Evolutionary conservation across 2,797 vertebrate species (phyloP).

Genomic region (Salarias fasciatus): DNA sequence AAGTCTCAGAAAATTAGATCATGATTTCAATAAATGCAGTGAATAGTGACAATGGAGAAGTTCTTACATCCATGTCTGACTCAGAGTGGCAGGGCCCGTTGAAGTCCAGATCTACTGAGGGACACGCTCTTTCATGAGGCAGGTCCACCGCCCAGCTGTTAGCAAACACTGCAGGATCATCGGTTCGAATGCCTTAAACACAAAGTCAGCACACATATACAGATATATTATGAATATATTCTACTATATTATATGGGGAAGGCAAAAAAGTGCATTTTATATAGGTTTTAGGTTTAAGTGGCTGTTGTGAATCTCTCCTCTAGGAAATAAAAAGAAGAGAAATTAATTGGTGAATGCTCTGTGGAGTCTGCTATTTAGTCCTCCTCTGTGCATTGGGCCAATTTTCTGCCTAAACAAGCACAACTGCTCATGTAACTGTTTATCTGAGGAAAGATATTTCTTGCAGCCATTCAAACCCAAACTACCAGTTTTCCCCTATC

Average conservation of each 20-base stretch:
- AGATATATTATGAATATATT: too few relatives aligned
- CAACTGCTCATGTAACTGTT: conserved; percentile 65
- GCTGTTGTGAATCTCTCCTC: too few relatives aligned
- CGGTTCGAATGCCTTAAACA: conserved; percentile 81
- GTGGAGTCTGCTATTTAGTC: conserved; percentile 5
- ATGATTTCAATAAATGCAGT: too few relatives aligned
- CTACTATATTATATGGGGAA: too few relatives aligned
- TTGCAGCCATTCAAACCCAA: conserved; percentile 57
- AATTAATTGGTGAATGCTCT: too few relatives aligned
- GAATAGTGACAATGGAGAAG: too few relatives aligned
- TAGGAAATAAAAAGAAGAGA: too few relatives aligned
- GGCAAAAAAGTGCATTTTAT: too few relatives aligned
- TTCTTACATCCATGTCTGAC: conserved; percentile 90
- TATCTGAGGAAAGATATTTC: conserved; percentile 57
- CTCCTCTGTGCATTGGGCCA: conserved; percentile 13
- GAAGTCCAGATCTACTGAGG: conserved; percentile 88
- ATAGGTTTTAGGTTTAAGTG: too few relatives aligned
- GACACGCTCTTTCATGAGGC: conserved; percentile 85
- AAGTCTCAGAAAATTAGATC: too few relatives aligned
- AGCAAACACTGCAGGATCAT: conserved; percentile 91
- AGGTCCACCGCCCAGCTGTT: conserved; percentile 93
- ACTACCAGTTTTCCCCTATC: conserved; percentile 49
- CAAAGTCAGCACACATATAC: conserved; percentile 1
- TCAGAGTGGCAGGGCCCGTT: conserved; percentile 90
- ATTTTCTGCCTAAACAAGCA: conserved; percentile 33